A percentile compares a stretch with the other conserved stretches of the same genome.
phyloP scores from a whole-genome alignment of 2,888 invertebrate genomes.

The Eupithecia dodoneata region DNA sequence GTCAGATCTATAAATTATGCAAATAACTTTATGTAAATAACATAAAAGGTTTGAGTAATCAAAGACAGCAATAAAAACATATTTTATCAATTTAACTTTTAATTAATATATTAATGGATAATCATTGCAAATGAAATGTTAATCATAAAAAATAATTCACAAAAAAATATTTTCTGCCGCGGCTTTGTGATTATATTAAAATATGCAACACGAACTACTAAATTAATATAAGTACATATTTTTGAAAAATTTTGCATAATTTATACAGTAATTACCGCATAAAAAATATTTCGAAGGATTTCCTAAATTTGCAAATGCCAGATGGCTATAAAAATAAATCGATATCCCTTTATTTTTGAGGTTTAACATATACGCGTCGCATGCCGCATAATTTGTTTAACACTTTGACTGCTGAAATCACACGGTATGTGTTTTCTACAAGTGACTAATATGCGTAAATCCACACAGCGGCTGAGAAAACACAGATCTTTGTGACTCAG shows the following conservation, averaged over 20 bases:
- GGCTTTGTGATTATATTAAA: neutral
- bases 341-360: neutral
- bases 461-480: too few species aligned
- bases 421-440: too few species aligned
- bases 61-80: neutral
- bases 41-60: neutral
- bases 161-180: neutral
- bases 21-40: neutral
- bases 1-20: neutral
- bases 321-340: neutral
- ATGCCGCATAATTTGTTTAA: neutral
- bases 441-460: too few species aligned
- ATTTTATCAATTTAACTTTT: neutral
- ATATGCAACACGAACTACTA: neutral
- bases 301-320: neutral
- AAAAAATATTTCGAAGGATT: slow-evolving; percentile 6
- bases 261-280: neutral
- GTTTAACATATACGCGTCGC: neutral
- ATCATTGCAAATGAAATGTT: neutral
- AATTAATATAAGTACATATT: neutral
- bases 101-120: neutral
- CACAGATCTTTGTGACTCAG: too few species aligned
- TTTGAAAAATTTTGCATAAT: neutral
- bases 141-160: neutral
- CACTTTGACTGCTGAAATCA: too few species aligned